Evolutionary conservation across 2,113 vertebrate species (phyloP).

Genomic region (Gulo gulo): DNA sequence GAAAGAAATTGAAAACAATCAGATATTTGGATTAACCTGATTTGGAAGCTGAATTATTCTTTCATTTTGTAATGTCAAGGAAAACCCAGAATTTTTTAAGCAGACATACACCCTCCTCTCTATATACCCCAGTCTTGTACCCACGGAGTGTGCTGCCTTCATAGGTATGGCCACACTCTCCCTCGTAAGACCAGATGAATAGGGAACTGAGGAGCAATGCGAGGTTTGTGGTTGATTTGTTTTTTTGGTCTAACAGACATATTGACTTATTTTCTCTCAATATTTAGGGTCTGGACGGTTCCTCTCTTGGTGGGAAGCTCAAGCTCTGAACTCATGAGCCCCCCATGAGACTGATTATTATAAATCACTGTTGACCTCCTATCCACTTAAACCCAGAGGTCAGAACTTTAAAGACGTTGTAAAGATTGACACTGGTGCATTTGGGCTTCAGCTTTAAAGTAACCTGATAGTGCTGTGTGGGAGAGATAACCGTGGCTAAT

Average conservation of each 20-base stretch:
- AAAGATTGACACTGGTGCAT: background rate
- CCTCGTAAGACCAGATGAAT: background rate
- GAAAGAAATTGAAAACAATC: constrained; percentile 10
- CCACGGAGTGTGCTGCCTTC: background rate
- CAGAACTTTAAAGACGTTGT: constrained; percentile 6
- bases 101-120: background rate
- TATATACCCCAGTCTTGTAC: background rate
- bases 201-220: background rate
- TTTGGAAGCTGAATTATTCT: background rate
- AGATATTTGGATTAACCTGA: background rate
- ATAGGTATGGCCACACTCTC: background rate
- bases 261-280: background rate
- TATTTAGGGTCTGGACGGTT: constrained; percentile 1
- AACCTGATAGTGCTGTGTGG: background rate
- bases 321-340: background rate
- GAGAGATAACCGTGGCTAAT: background rate
- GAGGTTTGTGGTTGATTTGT: background rate
- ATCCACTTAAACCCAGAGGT: constrained; percentile 25
- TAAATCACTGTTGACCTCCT: background rate
- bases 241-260: background rate
- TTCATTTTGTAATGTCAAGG: background rate
- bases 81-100: background rate
- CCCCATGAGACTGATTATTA: constrained; percentile 5
- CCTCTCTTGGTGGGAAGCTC: background rate
- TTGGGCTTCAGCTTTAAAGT: background rate